Evolutionary conservation across 1,140 invertebrate species (phyloP), one percentile per base, ranked within the genome.

Genomic region (Macrobrachium rosenbergii): DNA sequence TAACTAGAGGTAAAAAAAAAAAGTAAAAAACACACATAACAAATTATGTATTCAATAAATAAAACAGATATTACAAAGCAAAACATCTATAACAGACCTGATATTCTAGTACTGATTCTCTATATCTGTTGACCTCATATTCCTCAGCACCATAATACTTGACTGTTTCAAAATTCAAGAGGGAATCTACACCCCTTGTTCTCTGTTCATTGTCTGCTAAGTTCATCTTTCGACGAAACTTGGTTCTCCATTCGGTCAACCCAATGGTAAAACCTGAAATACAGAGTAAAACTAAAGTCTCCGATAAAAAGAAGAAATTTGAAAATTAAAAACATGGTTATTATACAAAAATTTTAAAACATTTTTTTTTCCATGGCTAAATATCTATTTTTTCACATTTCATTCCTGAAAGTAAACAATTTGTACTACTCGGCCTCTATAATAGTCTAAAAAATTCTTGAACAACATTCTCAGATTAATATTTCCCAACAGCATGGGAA

Each of bases 111-210:
- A 99, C 96, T 19, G 96, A 95, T 62, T 95, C 94, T 88, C 94
- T 93, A 91, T 98, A 99, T 72, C 95, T 94, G 75, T 96, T 92
- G 0, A 97, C 95, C 93, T 99, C 98, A 92, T 98, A 98, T 14
- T 94, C 90, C 92, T 99, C 98, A 28, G 97, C 97, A 45, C 96
- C 96, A 91, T 99, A 99, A 92, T 99, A 99, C 92, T 99, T 99
- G 0, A 99, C 98, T 7, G 98, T 99, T 93, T 99, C 98, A 93
- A 98, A 99, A 92, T 99, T 99, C 0, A 99, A 93, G 62, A 99
- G 92, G n/a, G 98, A 99, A 92, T 99, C 98, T 0, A 99, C 97
- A 87, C 96, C 98, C 75, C 95, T 94, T n/a, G 97, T 95, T 91
- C 96, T 95, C 82, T 95, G 95, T 76, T 95, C 96, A 92, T 99